A percentile compares a stretch with the other conserved stretches of the same genome.
phyloP scores from a whole-genome alignment of 2,797 vertebrate species.

The Catamblyrhynchus diadema region DNA sequence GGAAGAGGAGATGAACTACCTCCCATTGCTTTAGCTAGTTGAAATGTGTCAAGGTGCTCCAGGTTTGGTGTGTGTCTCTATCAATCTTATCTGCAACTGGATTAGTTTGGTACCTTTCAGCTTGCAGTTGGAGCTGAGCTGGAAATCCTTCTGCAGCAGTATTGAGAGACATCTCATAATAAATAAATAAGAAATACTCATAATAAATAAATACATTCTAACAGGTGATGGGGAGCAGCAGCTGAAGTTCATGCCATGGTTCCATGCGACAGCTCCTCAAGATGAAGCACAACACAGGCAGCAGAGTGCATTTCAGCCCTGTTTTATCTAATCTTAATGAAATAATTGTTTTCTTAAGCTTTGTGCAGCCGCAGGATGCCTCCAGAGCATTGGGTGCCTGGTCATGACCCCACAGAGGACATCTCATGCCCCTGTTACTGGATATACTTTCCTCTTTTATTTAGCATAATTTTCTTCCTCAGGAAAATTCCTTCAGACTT shows the following conservation, averaged over 20 bases:
- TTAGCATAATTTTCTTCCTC: neutral
- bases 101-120: neutral
- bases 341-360: neutral
- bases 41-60: neutral
- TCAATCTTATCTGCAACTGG: neutral
- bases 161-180: neutral
- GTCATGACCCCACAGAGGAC: no score
- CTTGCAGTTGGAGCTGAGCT: neutral
- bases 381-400: neutral
- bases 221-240: neutral
- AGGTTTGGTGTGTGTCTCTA: neutral
- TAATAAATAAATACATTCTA: neutral
- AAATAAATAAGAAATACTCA: neutral
- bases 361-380: neutral
- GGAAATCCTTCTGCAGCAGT: neutral
- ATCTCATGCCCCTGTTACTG: neutral
- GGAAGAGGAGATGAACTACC: neutral
- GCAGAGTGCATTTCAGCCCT: neutral
- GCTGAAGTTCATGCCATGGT: neutral
- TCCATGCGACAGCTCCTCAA: neutral
- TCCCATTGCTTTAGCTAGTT: neutral
- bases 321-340: neutral
- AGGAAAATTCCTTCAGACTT: neutral
- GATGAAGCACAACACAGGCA: neutral
- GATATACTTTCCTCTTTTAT: neutral